These are phyloP conservation scores for Sycophaga agraensis DNA, from an alignment of 1,140 invertebrate genomes.

Conservation along the genomic window DNA sequence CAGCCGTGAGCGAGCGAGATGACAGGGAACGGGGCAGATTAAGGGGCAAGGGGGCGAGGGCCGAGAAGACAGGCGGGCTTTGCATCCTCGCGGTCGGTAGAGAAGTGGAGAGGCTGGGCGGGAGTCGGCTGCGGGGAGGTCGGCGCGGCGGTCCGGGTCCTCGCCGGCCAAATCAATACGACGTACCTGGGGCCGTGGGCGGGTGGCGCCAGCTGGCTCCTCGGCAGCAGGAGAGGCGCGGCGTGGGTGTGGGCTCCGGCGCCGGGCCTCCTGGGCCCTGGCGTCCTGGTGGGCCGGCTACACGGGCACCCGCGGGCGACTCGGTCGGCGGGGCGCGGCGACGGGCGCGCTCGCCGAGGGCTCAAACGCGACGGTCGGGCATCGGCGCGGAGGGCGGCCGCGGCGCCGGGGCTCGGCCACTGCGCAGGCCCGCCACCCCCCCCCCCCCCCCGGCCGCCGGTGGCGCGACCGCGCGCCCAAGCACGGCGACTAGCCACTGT, in stretches of 20 bases:
- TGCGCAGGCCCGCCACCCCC: neutral
- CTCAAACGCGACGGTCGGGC: constrained; percentile 24
- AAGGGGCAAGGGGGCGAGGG: no score
- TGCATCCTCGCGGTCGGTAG: neutral
- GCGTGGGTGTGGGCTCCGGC: neutral
- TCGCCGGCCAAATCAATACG: constrained; percentile 39
- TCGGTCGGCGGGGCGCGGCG: neutral
- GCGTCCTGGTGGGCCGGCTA: no score
- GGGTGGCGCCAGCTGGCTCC: no score
- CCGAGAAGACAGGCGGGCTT: no score
- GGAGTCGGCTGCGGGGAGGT: no score
- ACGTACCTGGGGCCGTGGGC: no score
- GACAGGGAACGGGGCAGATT: neutral
- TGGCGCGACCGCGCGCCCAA: neutral
- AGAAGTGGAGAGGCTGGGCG: no score
- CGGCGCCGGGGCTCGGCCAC: neutral
- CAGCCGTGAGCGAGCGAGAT: neutral
- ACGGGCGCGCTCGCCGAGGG: constrained; percentile 20
- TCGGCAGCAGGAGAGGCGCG: no score
- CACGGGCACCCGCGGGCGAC: no score
- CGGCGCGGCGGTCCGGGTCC: no score
- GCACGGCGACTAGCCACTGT: neutral
- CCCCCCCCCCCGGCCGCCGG: neutral
- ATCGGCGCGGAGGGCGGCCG: no score
- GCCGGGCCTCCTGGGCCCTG: neutral